Base-by-base conservation (phyloP, 2,888 invertebrate species). In the Amiota mariae region DNA sequence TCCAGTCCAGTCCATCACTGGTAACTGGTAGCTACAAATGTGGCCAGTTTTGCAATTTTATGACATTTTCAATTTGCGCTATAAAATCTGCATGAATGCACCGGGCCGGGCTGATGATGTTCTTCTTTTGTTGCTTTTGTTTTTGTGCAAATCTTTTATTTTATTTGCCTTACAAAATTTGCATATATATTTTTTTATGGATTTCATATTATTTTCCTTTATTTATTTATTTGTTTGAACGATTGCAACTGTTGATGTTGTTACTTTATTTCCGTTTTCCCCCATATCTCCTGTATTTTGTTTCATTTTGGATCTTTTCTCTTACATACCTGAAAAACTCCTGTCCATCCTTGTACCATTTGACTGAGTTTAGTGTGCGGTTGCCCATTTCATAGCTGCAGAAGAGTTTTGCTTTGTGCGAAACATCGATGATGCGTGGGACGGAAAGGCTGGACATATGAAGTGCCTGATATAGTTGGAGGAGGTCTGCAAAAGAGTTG, bases 371-470 rank as follows among this genome's bases (percentile, higher is more conserved):
- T 76, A 90, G 85, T 51, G 88, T 90, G 78, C 90, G 88, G 81
- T 88, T 88, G 79, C 89, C 89, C 88, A 90, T 90, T 81, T 90
- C 89, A 78, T 90, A 90, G 82, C 89, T 89, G 84, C 90, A 90
- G 77, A 89, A 89, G 74, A 90, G 85, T 81, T 88, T 90, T 73
- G 88, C 90, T 80, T 84, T 87, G 79, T 89, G 89, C 77, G 89
- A 82, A 76, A 87, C 89, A 87, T 90, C 90, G 79, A 90, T 90
- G 78, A 90, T 88, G 80, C 88, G 86, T 78, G 90, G 90, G 77
- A 90, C 90, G 82, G 88, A 88, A 74, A 90, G 88, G 81, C 85
- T 89, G 70, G 89, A 87, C 57, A 90, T 86, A 80, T 86, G 85
- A 75, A 90, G 80, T 74, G 88, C 89, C 77, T 87, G 84, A 78